Evolutionary conservation across 2,888 invertebrate genomes (phyloP).

Genomic region (Saturnia pavonia): DNA sequence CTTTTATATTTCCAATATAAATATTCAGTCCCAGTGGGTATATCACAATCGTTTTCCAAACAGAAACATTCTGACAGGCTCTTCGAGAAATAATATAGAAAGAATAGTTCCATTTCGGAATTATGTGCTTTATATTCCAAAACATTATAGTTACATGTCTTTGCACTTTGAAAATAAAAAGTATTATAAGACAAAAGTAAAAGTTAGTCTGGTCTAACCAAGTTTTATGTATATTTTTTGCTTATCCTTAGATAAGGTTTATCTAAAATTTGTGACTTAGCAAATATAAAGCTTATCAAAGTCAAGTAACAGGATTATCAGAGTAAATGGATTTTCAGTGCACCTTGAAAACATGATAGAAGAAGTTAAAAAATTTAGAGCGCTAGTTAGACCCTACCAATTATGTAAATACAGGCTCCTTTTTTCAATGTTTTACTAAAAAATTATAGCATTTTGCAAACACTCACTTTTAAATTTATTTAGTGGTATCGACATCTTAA

Average conservation of each 20-base stretch:
- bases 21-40: conserved; percentile 46
- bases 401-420: not conserved
- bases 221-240: not conserved
- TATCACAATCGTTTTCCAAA: conserved; percentile 54
- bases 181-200: too few relatives aligned
- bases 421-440: not conserved
- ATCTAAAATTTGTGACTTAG: too few relatives aligned
- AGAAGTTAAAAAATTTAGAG: too few relatives aligned
- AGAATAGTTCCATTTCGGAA: not conserved
- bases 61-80: conserved; percentile 29
- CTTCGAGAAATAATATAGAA: not conserved
- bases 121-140: too few relatives aligned
- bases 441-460: not conserved
- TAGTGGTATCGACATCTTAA: not conserved
- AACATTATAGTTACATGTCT: too few relatives aligned
- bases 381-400: not conserved
- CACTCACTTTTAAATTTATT: not conserved
- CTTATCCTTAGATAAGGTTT: too few relatives aligned
- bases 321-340: too few relatives aligned
- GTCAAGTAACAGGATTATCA: too few relatives aligned
- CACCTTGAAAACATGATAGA: too few relatives aligned
- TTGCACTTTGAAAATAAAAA: too few relatives aligned
- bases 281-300: too few relatives aligned
- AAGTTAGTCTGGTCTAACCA: too few relatives aligned
- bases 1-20: conserved; percentile 46